Base-by-base conservation (phyloP, 2,888 invertebrate genomes). In the Eristalis pertinax region DNA sequence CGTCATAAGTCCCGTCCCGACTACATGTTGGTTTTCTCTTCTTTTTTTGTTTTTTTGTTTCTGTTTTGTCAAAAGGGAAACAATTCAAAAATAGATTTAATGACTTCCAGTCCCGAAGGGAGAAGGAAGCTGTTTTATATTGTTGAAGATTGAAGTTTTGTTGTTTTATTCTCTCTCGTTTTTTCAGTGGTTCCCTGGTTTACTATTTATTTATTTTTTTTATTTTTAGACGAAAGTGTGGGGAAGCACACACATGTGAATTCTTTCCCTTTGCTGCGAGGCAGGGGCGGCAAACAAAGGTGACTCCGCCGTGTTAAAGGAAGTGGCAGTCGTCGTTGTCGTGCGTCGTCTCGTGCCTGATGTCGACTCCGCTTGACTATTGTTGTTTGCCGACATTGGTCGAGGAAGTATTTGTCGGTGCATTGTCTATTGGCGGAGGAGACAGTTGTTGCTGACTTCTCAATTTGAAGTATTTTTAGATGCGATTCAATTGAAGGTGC, bases 21-120 rank as follows among this genome's bases (percentile, higher is more conserved):
- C 38, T 60, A 58, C 78, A 50, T 84, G 24, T 84, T 62, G 50
- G 5, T n/a, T 19, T 19, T 19, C 10, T 32, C 10, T 50, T 50
- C n/a, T 43, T n/a, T 63, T 77, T 63, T 3, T 63, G n/a, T 26
- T 43, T 60, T 32, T 56, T 68, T 62, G 35, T 8, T 68, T 50
- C 50, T 50, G 19, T 78, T 65, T 64, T 63, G 75, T 83, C 87
- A 79, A 84, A 86, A 83, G 87, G 87, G 84, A 87, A 87, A 87
- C 79, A 80, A 64, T 87, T 84, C 73, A 76, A 87, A 87, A 87
- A 87, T 87, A 87, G 87, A 84, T 83, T 83, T 87, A 80, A 87
- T 87, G 83, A 76, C 84, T 87, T 87, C 80, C 87, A 83, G 83
- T 80, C 64, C 64, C 78, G 26, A 67, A 68, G 73, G 75, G 74